Evolutionary conservation across 2,888 invertebrate species (phyloP), one percentile per base, ranked within the genome.

Genomic region (Caenorhabditis macrosperma): DNA sequence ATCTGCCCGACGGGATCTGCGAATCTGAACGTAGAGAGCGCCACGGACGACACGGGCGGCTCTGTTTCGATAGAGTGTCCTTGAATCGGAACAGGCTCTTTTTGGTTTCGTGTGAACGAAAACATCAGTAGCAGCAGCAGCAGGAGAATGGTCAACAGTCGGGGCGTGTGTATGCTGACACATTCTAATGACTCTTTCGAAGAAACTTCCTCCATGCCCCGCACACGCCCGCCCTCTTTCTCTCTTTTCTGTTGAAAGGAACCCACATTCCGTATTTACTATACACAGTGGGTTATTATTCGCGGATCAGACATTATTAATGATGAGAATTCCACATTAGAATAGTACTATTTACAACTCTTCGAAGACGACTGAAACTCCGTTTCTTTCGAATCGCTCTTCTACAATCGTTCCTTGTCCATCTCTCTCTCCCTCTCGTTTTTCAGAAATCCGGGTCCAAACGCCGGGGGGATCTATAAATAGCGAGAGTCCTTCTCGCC

Each of bases 381-480:
- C n/a, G n/a, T n/a, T n/a, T n/a, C n/a, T n/a, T n/a, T n/a, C n/a
- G n/a, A n/a, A n/a, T n/a, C n/a, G n/a, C n/a, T n/a, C n/a, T n/a
- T n/a, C n/a, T n/a, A 38, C 38, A 38, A 10, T 38, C 7, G 6
- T 6, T 38, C 38, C 12, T 12, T 5, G 9, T 38, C 38, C 9
- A 6, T 10, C 12, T 38, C 15, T 15, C 38, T 15, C 15, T 38
- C 38, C 38, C n/a, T 60, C n/a, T 26, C n/a, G 22, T 9, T 7
- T 28, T 46, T 20, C n/a, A 15, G 12, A 30, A 50, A 26, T 64
- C 48, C 38, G 63, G 63, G 52, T 64, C 38, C 63, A 64, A 44
- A n/a, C 4, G 17, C 17, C 3, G 52, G 22, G 52, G 38, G 17
- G n/a, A n/a, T 48, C 63, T 64, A 64, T 38, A 64, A 64, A 64